A percentile compares a stretch with the other conserved stretches of the same genome.
Conservation (phyloP, 2,888 invertebrate genomes). For the Argyresthia goedartella region DNA sequence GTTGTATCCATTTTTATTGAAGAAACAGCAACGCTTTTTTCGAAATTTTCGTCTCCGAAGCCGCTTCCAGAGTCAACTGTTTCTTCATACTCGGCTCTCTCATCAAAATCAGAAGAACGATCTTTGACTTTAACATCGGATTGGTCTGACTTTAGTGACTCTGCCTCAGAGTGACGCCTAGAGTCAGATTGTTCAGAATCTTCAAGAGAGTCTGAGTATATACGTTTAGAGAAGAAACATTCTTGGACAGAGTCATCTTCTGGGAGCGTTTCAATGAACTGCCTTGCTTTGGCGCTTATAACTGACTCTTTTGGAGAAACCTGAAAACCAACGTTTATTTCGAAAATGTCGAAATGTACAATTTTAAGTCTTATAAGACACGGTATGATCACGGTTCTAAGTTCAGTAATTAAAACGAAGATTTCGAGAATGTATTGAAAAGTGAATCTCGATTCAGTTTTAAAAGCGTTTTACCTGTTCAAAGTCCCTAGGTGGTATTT, state of each 20-base stretch:
- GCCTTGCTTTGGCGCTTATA: constrained; percentile 64
- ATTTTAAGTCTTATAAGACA: neutral
- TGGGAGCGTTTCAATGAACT: constrained; percentile 67
- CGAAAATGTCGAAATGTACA: neutral
- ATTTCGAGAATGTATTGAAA: too few species aligned
- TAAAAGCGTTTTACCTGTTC: constrained; percentile 35
- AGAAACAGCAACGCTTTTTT: constrained; percentile 58
- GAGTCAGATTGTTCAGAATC: constrained; percentile 66
- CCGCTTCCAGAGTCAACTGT: constrained; percentile 61
- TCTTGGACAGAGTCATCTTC: constrained; percentile 68
- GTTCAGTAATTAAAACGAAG: too few species aligned
- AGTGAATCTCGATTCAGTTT: too few species aligned
- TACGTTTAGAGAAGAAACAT: constrained; percentile 66
- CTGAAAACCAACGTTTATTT: constrained; percentile 12
- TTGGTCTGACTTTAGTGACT: constrained; percentile 63
- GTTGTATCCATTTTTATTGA: constrained; percentile 44
- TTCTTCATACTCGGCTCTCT: constrained; percentile 62
- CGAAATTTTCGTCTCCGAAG: constrained; percentile 63
- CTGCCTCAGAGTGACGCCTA: constrained; percentile 62
- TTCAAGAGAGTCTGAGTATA: constrained; percentile 65
- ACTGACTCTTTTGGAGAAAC: constrained; percentile 56
- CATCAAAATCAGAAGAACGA: constrained; percentile 64
- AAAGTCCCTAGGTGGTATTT: constrained; percentile 21
- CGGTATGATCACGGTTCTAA: neutral
- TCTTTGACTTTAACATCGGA: constrained; percentile 60